These are phyloP conservation scores for Eclectus roratus DNA, from an alignment of 2,113 vertebrate species.

Conservation along the genomic window DNA sequence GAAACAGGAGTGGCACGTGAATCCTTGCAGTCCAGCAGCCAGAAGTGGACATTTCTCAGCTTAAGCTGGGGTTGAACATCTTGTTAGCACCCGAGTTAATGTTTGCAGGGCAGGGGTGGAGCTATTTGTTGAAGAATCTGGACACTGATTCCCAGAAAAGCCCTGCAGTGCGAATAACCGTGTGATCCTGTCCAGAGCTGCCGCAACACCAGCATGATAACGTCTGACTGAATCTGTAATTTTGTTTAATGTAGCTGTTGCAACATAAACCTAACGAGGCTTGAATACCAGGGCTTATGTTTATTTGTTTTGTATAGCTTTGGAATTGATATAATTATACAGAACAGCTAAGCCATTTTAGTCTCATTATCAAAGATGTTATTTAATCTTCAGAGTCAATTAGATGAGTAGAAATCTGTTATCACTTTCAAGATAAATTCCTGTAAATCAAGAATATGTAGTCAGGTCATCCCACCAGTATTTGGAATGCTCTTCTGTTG, in stretches of 20 bases:
- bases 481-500: not conserved
- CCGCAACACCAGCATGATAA: not conserved
- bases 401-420: slow-evolving; percentile 5
- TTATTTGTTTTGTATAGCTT: slow-evolving; percentile 49
- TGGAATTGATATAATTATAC: slow-evolving; percentile 52
- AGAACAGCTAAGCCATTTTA: slow-evolving; percentile 31
- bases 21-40: not conserved
- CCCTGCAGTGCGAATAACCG: not conserved
- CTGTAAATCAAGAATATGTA: not conserved
- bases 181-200: slow-evolving; percentile 7
- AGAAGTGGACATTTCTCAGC: not conserved
- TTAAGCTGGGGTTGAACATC: not conserved
- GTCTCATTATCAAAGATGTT: slow-evolving; percentile 27
- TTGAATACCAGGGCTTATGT: slow-evolving; percentile 27
- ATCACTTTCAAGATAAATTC: not conserved
- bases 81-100: not conserved
- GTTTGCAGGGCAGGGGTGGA: not conserved
- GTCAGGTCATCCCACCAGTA: not conserved
- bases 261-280: slow-evolving; percentile 30
- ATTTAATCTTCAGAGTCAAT: slow-evolving; percentile 48
- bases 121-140: not conserved
- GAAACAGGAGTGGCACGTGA: not conserved
- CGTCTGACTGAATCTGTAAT: slow-evolving; percentile 4
- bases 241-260: slow-evolving; percentile 19
- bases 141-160: not conserved